These are phyloP conservation scores for Hofmannophila pseudospretella DNA, from an alignment of 2,888 invertebrate species.

Conservation along the genomic window DNA sequence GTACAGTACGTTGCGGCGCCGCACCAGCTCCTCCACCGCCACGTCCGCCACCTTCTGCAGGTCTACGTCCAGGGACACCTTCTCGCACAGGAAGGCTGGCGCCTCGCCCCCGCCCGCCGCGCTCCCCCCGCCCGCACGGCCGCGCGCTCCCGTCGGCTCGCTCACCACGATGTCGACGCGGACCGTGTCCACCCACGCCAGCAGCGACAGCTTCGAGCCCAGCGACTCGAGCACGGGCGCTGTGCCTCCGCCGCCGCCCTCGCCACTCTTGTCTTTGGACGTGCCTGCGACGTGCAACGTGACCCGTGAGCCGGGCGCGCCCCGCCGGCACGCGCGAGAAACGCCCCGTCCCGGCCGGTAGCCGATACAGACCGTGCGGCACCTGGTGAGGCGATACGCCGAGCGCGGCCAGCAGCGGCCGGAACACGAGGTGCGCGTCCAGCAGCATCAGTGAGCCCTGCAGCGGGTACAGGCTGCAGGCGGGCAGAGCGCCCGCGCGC, in stretches of 20 bases:
- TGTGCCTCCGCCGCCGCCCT: no score
- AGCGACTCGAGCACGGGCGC: conserved; percentile 86
- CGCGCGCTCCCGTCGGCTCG: conserved; percentile 58
- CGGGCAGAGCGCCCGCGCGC: conserved; percentile 56
- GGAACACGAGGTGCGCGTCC: conserved; percentile 96
- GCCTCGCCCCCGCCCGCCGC: conserved; percentile 28
- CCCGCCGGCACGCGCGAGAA: conserved; percentile 18
- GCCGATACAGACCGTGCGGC: conserved; percentile 56
- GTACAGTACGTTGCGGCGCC: conserved; percentile 89
- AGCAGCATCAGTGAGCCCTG: conserved; percentile 90
- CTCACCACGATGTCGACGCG: conserved; percentile 97
- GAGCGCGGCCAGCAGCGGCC: conserved; percentile 91
- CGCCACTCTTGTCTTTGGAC: conserved; percentile 19
- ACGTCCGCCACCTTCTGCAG: conserved; percentile 93
- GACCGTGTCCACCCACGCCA: conserved; percentile 91
- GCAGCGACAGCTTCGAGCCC: conserved; percentile 90
- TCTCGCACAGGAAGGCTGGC: conserved; percentile 94
- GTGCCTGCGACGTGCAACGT: conserved; percentile 18
- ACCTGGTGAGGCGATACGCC: conserved; percentile 94
- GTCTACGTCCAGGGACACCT: conserved; percentile 91
- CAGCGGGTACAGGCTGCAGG: conserved; percentile 84
- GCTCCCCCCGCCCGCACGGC: conserved; percentile 18
- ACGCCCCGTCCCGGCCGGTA: conserved; percentile 8
- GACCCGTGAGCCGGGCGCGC: not conserved
- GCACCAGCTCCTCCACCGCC: conserved; percentile 90